Evolutionary conservation across 2,113 vertebrate genomes (phyloP).

Genomic region (Chaetorhynchus papuensis): DNA sequence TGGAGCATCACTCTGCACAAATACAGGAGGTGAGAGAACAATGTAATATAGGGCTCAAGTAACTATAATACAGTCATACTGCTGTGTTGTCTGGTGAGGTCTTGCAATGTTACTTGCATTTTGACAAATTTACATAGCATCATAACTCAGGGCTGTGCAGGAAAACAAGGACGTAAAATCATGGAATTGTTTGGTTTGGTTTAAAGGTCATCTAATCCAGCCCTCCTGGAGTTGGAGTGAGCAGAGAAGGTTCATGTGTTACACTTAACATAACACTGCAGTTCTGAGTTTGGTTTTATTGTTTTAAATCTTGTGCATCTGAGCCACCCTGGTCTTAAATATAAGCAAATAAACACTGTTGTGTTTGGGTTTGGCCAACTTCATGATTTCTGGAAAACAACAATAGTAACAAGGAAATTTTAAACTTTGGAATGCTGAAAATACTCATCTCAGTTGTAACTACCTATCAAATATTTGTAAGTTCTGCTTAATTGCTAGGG

Average conservation of each 20-base stretch:
- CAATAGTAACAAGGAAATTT: neutral
- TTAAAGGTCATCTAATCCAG: neutral
- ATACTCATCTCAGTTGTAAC: neutral
- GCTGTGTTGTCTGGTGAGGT: neutral
- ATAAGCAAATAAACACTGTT: neutral
- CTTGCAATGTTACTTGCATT: neutral
- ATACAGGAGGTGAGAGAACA: constrained; percentile 73
- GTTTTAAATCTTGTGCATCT: neutral
- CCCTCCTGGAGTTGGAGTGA: neutral
- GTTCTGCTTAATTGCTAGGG: neutral
- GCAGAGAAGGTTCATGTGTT: neutral
- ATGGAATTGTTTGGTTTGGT: neutral
- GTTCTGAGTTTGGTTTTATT: neutral
- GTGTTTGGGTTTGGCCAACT: neutral
- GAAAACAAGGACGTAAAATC: neutral
- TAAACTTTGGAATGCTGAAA: neutral
- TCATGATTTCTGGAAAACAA: neutral
- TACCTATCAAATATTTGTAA: neutral
- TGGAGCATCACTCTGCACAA: constrained; percentile 83
- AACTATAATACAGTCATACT: neutral
- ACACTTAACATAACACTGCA: neutral
- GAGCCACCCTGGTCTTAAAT: neutral
- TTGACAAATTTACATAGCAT: neutral
- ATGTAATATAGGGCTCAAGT: neutral
- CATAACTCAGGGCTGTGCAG: neutral